Evolutionary conservation across 2,113 vertebrate species (phyloP).

Genomic region (Brachyhypopomus gauderio): DNA sequence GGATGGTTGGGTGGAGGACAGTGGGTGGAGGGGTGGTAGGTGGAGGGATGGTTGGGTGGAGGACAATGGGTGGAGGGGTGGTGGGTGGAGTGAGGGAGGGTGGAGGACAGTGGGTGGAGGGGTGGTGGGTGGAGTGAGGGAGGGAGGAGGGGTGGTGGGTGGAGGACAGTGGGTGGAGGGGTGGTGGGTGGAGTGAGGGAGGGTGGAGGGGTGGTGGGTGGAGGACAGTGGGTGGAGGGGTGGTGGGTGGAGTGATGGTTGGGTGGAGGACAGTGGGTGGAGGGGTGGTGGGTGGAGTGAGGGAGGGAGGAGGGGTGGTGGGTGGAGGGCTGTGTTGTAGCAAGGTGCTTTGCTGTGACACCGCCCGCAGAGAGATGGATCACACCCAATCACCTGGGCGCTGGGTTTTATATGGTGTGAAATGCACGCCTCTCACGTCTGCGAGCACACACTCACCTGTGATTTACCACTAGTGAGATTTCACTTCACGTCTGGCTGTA

Average conservation of each 20-base stretch:
- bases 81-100: conserved; percentile 47
- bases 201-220: too few relatives aligned
- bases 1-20: too few relatives aligned
- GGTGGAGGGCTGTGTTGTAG: background rate
- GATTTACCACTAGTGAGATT: conserved; percentile 38
- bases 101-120: background rate
- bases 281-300: conserved; percentile 17
- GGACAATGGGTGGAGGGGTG: too few relatives aligned
- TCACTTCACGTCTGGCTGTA: conserved; percentile 28
- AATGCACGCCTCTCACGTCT: conserved; percentile 35
- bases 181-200: too few relatives aligned
- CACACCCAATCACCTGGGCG: conserved; percentile 40
- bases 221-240: too few relatives aligned
- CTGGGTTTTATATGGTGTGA: conserved; percentile 28
- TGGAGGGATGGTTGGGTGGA: too few relatives aligned
- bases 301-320: conserved; percentile 4
- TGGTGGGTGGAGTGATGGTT: background rate
- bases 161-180: too few relatives aligned
- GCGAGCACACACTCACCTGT: conserved; percentile 40
- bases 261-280: background rate
- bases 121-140: too few relatives aligned
- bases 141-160: too few relatives aligned
- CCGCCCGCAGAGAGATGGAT: conserved; percentile 40
- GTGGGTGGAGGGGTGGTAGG: too few relatives aligned
- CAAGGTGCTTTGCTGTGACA: conserved; percentile 57